phyloP scores from a whole-genome alignment of 2,113 vertebrate genomes.

The Salvelinus fontinalis region DNA sequence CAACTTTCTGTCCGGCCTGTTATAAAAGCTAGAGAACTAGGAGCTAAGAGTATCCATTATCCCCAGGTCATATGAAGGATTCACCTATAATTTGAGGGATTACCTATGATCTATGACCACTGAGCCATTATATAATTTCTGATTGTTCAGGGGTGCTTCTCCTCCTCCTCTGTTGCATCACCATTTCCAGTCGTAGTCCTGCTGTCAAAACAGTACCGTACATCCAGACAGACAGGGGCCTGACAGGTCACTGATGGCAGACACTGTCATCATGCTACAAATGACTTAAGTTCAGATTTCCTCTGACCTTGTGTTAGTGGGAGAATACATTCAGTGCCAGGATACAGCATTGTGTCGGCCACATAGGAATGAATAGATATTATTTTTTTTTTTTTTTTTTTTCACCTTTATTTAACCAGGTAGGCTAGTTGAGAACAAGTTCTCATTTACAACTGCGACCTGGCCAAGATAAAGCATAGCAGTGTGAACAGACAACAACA shows the following conservation, averaged over 20 bases:
- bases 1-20: background rate
- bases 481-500: too few species aligned
- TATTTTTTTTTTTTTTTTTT: too few species aligned
- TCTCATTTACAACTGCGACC: too few species aligned
- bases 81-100: background rate
- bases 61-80: background rate
- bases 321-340: background rate
- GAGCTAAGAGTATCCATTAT: background rate
- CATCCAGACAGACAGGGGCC: background rate
- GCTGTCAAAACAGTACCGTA: background rate
- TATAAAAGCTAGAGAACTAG: background rate
- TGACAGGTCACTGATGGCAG: background rate
- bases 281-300: background rate
- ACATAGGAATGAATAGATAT: too few species aligned
- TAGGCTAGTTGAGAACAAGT: too few species aligned
- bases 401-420: too few species aligned
- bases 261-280: background rate
- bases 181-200: background rate
- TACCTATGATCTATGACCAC: too few species aligned
- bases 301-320: background rate
- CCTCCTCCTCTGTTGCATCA: background rate
- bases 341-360: too few species aligned
- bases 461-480: too few species aligned
- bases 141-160: background rate
- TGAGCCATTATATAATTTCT: background rate